Evolutionary conservation across 1,140 invertebrate genomes (phyloP).

Genomic region (Cyclargus thomasi): DNA sequence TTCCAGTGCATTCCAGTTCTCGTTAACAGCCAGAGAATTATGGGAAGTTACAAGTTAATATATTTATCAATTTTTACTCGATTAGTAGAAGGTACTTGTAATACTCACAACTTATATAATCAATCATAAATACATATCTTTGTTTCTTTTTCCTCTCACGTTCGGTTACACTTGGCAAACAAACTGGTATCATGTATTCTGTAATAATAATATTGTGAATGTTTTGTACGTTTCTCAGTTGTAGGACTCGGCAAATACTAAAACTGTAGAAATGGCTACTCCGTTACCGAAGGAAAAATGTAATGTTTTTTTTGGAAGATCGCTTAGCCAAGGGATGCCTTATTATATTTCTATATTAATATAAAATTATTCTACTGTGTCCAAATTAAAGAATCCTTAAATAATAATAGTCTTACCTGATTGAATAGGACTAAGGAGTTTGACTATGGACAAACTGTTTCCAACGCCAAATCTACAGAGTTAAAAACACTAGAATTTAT

Average conservation of each 20-base stretch:
- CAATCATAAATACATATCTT: constrained; percentile 49
- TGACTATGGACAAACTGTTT: constrained; percentile 54
- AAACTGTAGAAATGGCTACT: background rate
- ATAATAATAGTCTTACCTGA: constrained; percentile 39
- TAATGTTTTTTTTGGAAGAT: no score
- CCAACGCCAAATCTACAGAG: constrained; percentile 55
- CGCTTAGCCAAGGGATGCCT: no score
- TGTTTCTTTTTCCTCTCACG: constrained; percentile 41
- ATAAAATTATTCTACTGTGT: no score
- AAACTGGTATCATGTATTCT: constrained; percentile 58
- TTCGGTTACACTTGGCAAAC: constrained; percentile 45
- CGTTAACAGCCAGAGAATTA: no score
- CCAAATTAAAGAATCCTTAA: no score
- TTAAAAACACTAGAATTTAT: no score
- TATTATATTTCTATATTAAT: background rate
- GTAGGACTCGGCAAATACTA: background rate
- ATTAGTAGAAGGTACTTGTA: no score
- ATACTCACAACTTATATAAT: constrained; percentile 57
- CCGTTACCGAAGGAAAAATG: no score
- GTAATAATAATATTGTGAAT: constrained; percentile 24
- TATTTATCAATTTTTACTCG: no score
- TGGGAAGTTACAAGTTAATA: no score
- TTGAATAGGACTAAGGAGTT: constrained; percentile 52
- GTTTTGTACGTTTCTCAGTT: constrained; percentile 5
- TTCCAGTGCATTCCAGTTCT: no score